phyloP scores from a whole-genome alignment of 1,140 invertebrate genomes.

The Leptestheria dahalacensis region DNA sequence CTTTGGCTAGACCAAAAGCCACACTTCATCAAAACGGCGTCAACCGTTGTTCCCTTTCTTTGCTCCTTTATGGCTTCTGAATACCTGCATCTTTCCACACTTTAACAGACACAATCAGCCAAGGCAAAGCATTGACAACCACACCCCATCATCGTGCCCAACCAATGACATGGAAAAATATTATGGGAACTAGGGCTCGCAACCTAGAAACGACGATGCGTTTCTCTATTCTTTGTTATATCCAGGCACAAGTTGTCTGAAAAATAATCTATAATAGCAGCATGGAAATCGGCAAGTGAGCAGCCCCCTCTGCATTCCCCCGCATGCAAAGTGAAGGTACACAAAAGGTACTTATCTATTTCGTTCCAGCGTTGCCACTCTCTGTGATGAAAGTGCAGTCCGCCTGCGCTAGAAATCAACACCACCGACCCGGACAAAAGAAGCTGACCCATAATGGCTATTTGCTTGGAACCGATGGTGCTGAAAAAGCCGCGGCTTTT shows the following conservation, averaged over 20 bases:
- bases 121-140: not conserved
- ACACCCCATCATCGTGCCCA: not conserved
- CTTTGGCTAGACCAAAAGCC: not conserved
- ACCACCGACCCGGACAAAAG: not conserved
- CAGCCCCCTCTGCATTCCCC: too few relatives aligned
- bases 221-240: too few relatives aligned
- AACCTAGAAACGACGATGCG: too few relatives aligned
- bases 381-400: not conserved
- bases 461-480: not conserved
- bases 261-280: too few relatives aligned
- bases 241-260: too few relatives aligned
- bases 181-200: not conserved
- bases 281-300: too few relatives aligned
- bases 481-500: not conserved
- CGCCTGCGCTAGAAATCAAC: not conserved
- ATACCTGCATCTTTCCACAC: slow-evolving; percentile 1
- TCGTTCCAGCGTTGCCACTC: not conserved
- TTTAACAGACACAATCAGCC: not conserved
- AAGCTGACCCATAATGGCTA: not conserved
- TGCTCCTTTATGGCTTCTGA: slow-evolving; percentile 13
- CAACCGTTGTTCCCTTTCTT: slow-evolving; percentile 5
- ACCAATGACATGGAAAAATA: not conserved
- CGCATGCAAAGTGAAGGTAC: too few relatives aligned
- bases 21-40: slow-evolving; percentile 13
- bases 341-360: not conserved